Conservation (phyloP, 2,797 vertebrate species). For the Pangasius mekongensis region DNA sequence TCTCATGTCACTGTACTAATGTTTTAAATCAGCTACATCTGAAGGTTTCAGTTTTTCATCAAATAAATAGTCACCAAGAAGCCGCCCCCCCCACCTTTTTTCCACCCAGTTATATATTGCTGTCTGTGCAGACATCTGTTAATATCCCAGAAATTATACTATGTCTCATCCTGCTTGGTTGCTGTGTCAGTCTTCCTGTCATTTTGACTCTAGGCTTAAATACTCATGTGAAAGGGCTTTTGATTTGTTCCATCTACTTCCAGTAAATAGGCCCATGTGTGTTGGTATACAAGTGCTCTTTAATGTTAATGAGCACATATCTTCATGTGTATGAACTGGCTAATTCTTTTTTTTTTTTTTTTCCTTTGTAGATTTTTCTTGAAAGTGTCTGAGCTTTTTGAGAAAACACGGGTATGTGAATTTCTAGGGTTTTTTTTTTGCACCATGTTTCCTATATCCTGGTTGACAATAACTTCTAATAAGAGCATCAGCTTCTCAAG, state of each 20-base stretch:
- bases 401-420: conserved; percentile 93
- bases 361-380: conserved; percentile 89
- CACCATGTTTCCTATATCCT: neutral
- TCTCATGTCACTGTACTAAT: neutral
- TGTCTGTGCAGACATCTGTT: neutral
- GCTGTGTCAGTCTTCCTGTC: neutral
- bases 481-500: neutral
- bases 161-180: neutral
- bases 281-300: neutral
- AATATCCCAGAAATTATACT: neutral
- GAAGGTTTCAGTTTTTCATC: neutral
- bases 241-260: neutral
- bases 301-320: neutral
- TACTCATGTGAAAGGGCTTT: neutral
- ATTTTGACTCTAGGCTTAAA: neutral
- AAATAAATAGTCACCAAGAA: neutral
- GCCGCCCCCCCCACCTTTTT: too few relatives aligned
- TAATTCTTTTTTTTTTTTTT: neutral
- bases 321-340: neutral
- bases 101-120: neutral
- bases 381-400: conserved; percentile 96
- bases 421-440: neutral
- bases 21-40: neutral
- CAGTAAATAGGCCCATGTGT: neutral
- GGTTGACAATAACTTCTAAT: neutral